Percentiles rank a stretch among this genome's conserved stretches.
These are phyloP conservation scores for Drosophila seclusa DNA, from an alignment of 2,888 invertebrate genomes.

Conservation along the genomic window DNA sequence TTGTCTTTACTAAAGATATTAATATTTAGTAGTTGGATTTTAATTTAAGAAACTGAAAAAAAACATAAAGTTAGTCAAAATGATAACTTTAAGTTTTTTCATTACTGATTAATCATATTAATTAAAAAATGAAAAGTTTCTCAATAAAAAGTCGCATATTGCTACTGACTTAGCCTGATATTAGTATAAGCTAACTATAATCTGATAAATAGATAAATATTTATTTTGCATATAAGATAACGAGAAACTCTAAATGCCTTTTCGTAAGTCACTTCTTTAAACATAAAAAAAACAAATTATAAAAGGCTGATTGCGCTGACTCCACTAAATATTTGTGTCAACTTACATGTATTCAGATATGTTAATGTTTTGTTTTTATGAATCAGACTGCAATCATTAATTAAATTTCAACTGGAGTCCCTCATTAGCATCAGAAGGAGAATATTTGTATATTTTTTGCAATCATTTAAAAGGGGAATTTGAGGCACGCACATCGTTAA, in stretches of 20 bases:
- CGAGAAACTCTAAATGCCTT: background rate
- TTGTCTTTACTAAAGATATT: background rate
- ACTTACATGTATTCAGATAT: background rate
- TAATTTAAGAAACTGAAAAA: background rate
- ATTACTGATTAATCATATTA: background rate
- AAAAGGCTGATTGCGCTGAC: background rate
- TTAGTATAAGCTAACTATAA: background rate
- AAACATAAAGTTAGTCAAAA: background rate
- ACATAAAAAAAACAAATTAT: background rate
- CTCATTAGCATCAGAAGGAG: slow-evolving; percentile 33
- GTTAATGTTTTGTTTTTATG: background rate
- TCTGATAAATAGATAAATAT: background rate
- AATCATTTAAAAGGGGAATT: slow-evolving; percentile 1
- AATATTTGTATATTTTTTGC: background rate
- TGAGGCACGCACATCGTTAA: slow-evolving; percentile 66
- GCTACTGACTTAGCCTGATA: background rate
- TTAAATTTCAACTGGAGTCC: background rate
- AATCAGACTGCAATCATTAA: background rate
- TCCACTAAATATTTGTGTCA: background rate
- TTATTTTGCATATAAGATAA: background rate
- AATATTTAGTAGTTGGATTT: background rate
- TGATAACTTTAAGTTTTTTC: background rate
- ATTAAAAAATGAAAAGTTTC: background rate
- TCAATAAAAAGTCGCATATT: background rate
- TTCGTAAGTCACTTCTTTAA: background rate